Evolutionary conservation across 2,113 vertebrate genomes (phyloP), one percentile per base, ranked within the genome.

Genomic region (Gymnarchus niloticus): DNA sequence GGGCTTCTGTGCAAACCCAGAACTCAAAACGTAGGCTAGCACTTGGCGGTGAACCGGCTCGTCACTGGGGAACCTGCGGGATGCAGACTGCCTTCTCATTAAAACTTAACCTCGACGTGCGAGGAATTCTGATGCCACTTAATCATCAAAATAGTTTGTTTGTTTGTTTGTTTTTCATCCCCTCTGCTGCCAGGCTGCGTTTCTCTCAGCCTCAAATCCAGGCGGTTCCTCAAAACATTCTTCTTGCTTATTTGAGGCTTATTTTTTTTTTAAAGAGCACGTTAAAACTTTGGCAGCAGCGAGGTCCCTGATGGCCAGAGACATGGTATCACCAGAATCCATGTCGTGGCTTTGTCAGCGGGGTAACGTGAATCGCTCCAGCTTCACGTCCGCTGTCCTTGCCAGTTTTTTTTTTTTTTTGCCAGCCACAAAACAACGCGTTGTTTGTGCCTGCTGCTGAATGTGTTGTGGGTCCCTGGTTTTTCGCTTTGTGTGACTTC

Each of bases 361-460:
- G 28, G 28, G 57, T n/a, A 23, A 82, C 21, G 17, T 77, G 73
- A 77, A 41, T 19, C 41, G 2, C 76, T 76, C 69, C 17, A 77
- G 84, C 88, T 80, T 65, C 44, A 65, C 69, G 87, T 85, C 89
- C 87, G 85, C 83, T 89, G 78, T 1, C 17, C 4, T 56, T 76
- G n/a, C 86, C 56, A 87, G 85, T 88, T 87, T 83, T 61, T 87
- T 57, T 54, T 54, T 6, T 77, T 23, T 2, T 46, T n/a, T 46
- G 23, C 76, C 69, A 0, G 44, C 87, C 85, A 84, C 3, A 17
- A 87, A 87, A 69, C 52, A 78, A 48, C 81, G 56, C 17, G 33
- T 83, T 69, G 56, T 84, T 49, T 90, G 90, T 41, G 87, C 87
- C 88, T 69, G 88, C 87, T 6, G 19, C 56, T 46, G 81, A 23